A percentile compares a stretch with the other conserved stretches of the same genome.
Evolutionary conservation across 1,140 invertebrate genomes (phyloP).

Genomic region (Brachionus paranguensis): DNA sequence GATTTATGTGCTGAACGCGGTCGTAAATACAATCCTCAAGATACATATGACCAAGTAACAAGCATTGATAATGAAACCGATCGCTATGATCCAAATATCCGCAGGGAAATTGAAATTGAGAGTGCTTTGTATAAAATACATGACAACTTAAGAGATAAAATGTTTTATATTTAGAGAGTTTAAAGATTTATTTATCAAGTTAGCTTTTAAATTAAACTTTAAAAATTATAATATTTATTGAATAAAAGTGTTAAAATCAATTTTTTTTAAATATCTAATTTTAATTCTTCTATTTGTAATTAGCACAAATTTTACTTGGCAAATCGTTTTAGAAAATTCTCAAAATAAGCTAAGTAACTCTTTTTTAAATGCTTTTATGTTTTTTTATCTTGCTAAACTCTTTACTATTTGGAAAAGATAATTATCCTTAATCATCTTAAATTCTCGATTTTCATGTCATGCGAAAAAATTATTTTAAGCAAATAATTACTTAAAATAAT

Average conservation of each 20-base stretch:
- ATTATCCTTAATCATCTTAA: too few relatives aligned
- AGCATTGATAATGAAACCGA: neutral
- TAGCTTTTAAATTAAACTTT: neutral
- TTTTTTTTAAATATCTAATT: neutral
- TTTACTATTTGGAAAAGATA: too few relatives aligned
- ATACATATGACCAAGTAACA: neutral
- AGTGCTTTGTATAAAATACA: neutral
- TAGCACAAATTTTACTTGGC: too few relatives aligned
- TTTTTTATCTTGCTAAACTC: too few relatives aligned
- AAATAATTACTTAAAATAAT: too few relatives aligned
- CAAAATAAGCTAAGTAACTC: too few relatives aligned
- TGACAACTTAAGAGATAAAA: neutral
- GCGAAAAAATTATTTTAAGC: too few relatives aligned
- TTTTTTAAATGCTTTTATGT: too few relatives aligned
- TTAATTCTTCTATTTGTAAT: neutral
- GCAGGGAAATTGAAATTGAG: neutral
- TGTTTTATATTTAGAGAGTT: neutral
- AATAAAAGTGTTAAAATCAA: neutral
- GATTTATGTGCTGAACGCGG: conserved; percentile 77
- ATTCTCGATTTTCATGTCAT: too few relatives aligned
- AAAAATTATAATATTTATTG: neutral
- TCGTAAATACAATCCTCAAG: conserved; percentile 41
- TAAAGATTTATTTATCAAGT: neutral
- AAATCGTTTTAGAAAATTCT: too few relatives aligned
- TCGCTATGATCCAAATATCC: neutral